Evolutionary conservation across 23 tunicate species (phyloP).

Genomic region (Clavelina lepadiformis): DNA sequence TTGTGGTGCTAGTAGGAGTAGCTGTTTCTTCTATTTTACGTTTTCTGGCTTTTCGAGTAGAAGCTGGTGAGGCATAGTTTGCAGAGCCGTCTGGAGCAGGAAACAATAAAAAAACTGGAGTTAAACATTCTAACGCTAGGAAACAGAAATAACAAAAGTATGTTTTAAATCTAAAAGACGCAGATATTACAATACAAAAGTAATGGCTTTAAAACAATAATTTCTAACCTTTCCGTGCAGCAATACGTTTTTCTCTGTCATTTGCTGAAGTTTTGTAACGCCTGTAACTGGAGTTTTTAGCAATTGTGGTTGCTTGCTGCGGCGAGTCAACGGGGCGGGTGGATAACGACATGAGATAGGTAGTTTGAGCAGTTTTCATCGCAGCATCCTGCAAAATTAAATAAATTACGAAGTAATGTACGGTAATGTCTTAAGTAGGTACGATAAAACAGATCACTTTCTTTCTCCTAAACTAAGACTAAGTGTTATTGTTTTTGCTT

Average conservation of each 20-base stretch:
- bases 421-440: too few species aligned
- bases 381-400: slow-evolving; percentile 55
- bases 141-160: background rate
- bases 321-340: slow-evolving; percentile 2
- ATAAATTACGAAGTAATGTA: too few species aligned
- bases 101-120: too few species aligned
- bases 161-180: background rate
- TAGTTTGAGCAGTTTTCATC: slow-evolving; percentile 53
- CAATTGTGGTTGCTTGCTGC: background rate
- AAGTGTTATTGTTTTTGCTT: too few species aligned
- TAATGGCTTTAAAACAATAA: background rate
- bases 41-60: slow-evolving; percentile 4
- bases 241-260: slow-evolving; percentile 58
- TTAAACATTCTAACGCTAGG: too few species aligned
- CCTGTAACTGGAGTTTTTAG: slow-evolving; percentile 4
- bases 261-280: slow-evolving; percentile 77
- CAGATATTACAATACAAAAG: background rate
- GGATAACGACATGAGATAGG: slow-evolving; percentile 38
- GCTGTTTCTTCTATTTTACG: background rate
- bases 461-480: too few species aligned
- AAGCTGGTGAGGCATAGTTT: background rate
- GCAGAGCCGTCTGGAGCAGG: too few species aligned
- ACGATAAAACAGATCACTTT: too few species aligned
- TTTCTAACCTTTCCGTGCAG: slow-evolving; percentile 26
- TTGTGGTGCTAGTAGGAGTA: background rate